Percentiles rank a stretch among this genome's conserved stretches.
Conservation (phyloP, 37 sponge, comb jelly and placozoan genomes). For the Agelas oroides region DNA sequence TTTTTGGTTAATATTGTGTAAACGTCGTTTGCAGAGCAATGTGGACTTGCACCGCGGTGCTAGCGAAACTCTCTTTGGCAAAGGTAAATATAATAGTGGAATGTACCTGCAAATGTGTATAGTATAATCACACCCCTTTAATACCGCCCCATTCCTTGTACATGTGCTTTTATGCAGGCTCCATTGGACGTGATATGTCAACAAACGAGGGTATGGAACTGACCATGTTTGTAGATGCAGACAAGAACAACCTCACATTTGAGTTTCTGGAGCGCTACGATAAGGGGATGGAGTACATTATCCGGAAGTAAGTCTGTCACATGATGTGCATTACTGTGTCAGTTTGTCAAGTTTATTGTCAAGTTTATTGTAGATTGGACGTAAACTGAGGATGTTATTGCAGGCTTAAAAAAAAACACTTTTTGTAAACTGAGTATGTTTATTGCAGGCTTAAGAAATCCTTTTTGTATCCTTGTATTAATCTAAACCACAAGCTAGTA, state of each 20-base stretch:
- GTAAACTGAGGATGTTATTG: too few relatives aligned
- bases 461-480: too few relatives aligned
- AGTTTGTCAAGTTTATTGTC: not conserved
- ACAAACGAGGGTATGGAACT: not conserved
- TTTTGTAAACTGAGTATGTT: too few relatives aligned
- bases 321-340: not conserved
- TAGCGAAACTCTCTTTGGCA: conserved; percentile 23
- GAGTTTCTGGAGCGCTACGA: conserved; percentile 12
- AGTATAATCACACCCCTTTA: too few relatives aligned
- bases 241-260: too few relatives aligned
- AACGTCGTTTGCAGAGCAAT: not conserved
- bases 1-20: not conserved
- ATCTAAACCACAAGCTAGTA: too few relatives aligned
- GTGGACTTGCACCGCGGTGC: not conserved
- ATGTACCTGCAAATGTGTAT: too few relatives aligned
- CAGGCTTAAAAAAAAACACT: not conserved
- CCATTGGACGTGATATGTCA: not conserved
- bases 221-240: not conserved
- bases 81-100: conserved; percentile 14
- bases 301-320: not conserved
- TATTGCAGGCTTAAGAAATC: too few relatives aligned
- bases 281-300: not conserved
- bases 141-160: too few relatives aligned
- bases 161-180: too few relatives aligned
- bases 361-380: too few relatives aligned